phyloP scores from a whole-genome alignment of 2,797 vertebrate species.

The Microhierax caerulescens region DNA sequence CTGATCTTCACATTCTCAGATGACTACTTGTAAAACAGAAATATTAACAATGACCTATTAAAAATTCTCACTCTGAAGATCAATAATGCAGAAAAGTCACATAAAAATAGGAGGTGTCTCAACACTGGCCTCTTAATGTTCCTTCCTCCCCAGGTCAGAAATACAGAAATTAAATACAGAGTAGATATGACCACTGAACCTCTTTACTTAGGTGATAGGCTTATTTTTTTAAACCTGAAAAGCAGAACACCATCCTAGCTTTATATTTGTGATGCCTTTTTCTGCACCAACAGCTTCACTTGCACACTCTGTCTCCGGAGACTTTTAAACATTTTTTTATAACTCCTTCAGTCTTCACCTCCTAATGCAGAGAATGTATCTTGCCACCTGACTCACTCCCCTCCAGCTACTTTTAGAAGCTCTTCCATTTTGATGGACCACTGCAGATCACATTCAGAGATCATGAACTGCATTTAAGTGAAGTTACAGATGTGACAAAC shows the following conservation, averaged over 20 bases:
- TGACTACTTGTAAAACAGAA: not conserved
- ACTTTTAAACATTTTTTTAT: not conserved
- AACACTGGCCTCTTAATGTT: not conserved
- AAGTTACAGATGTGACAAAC: constrained; percentile 2
- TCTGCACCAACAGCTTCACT: not conserved
- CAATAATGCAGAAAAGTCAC: not conserved
- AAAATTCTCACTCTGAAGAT: not conserved
- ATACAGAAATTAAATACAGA: not conserved
- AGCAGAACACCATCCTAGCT: not conserved
- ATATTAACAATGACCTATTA: not conserved
- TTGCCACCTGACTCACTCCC: not conserved
- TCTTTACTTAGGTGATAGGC: not conserved
- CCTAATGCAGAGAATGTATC: not conserved
- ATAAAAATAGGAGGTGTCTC: not conserved
- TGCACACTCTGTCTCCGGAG: not conserved
- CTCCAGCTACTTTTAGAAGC: constrained; percentile 37
- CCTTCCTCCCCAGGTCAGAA: not conserved
- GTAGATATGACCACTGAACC: not conserved
- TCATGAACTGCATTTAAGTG: not conserved
- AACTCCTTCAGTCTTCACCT: constrained; percentile 17
- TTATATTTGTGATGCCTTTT: not conserved
- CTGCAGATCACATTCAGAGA: constrained; percentile 11
- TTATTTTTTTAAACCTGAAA: not conserved
- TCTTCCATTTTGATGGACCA: constrained; percentile 15
- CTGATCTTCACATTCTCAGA: not conserved